phyloP scores from a whole-genome alignment of 1,140 invertebrate species.

The Xylocopa sonorina region DNA sequence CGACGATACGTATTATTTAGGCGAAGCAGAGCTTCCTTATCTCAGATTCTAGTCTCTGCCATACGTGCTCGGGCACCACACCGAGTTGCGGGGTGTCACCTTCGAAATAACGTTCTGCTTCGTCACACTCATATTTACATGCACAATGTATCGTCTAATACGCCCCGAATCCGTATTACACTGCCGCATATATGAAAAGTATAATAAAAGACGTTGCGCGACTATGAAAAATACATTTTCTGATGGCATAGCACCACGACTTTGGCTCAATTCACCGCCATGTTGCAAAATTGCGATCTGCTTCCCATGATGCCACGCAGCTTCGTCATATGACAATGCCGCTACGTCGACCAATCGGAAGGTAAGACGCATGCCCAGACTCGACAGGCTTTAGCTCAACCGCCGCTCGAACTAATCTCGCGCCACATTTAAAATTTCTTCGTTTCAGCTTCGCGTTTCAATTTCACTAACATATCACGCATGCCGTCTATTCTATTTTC shows the following conservation, averaged over 20 bases:
- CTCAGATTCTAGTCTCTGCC: conserved; percentile 74
- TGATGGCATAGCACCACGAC: conserved; percentile 72
- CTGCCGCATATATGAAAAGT: conserved; percentile 41
- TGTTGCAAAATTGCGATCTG: conserved; percentile 77
- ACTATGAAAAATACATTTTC: conserved; percentile 75
- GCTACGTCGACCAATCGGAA: conserved; percentile 63
- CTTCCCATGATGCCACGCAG: conserved; percentile 74
- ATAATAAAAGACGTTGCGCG: conserved; percentile 55
- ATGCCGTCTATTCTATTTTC: background rate
- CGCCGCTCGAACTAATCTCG: conserved; percentile 19
- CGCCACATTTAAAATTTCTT: conserved; percentile 50
- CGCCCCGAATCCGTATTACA: conserved; percentile 56
- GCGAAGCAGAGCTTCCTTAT: conserved; percentile 64
- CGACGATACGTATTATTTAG: conserved; percentile 46
- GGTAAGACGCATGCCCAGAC: conserved; percentile 34
- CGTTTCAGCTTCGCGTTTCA: background rate
- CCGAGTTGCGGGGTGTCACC: conserved; percentile 74
- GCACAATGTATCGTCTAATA: conserved; percentile 43
- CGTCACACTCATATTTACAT: conserved; percentile 73
- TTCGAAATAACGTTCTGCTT: conserved; percentile 67
- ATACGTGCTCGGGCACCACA: conserved; percentile 73
- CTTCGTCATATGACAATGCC: conserved; percentile 76
- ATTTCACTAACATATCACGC: background rate
- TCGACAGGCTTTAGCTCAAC: background rate
- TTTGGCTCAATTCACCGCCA: conserved; percentile 76